Conservation (phyloP, 1,140 invertebrate genomes). For the Nasonia giraulti region DNA sequence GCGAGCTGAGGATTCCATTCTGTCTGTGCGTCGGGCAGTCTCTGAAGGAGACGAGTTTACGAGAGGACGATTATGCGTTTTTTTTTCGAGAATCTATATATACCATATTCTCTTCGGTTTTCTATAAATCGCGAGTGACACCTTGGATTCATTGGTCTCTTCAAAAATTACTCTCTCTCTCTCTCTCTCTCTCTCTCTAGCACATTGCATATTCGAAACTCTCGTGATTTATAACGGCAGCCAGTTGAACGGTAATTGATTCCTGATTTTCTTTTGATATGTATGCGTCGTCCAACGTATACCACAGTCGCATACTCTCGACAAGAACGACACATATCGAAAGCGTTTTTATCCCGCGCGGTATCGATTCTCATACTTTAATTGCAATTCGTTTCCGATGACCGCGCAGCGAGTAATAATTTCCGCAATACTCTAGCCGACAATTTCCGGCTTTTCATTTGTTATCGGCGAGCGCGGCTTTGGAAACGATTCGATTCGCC, state of each 20-base stretch:
- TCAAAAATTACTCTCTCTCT: background rate
- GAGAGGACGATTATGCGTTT: slow-evolving; percentile 19
- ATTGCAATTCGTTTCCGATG: slow-evolving; percentile 15
- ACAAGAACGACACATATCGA: background rate
- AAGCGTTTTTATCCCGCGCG: background rate
- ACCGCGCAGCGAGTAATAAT: background rate
- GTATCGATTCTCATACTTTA: slow-evolving; percentile 27
- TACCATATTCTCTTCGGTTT: background rate
- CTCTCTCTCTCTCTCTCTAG: no score
- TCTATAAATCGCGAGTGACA: background rate
- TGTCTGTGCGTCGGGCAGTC: background rate
- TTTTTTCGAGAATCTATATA: background rate
- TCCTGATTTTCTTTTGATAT: slow-evolving; percentile 33
- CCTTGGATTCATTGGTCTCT: slow-evolving; percentile 12
- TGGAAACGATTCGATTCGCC: no score
- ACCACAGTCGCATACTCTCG: background rate
- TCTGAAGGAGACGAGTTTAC: slow-evolving; percentile 9
- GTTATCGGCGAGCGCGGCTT: background rate
- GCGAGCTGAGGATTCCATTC: background rate
- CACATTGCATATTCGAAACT: background rate
- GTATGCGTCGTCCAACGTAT: background rate
- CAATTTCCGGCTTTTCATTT: slow-evolving; percentile 9
- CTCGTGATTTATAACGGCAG: background rate
- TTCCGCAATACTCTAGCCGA: background rate
- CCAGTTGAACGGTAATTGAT: slow-evolving; percentile 29